Percentiles rank a stretch among this genome's conserved stretches.
Conservation (phyloP, 1,140 invertebrate genomes). For the Lordiphosa mommai region DNA sequence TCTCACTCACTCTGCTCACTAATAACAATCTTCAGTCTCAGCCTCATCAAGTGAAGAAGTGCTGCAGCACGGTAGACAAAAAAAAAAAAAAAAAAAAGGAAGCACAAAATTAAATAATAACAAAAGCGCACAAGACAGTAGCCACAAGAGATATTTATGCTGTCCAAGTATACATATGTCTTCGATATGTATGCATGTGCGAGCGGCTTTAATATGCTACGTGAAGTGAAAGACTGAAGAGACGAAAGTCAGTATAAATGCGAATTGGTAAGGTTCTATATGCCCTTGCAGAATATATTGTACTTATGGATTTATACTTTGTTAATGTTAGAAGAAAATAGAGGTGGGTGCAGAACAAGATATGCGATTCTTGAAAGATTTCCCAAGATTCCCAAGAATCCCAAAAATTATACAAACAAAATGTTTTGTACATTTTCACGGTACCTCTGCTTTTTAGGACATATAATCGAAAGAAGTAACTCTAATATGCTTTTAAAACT, state of each 20-base stretch:
- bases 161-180: slow-evolving; percentile 13
- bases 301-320: no score
- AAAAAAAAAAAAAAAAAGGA: slow-evolving; percentile 39
- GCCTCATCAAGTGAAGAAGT: slow-evolving; percentile 42
- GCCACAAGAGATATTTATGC: slow-evolving; percentile 41
- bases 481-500: no score
- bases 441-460: no score
- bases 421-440: no score
- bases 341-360: no score
- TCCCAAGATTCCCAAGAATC: no score
- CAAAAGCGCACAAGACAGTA: slow-evolving; percentile 68
- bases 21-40: slow-evolving; percentile 34
- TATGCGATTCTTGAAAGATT: no score
- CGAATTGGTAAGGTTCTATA: not conserved
- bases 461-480: no score
- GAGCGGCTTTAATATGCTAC: slow-evolving; percentile 46
- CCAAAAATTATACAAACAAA: no score
- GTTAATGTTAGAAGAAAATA: no score
- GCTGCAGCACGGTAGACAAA: slow-evolving; percentile 1
- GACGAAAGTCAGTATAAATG: slow-evolving; percentile 13
- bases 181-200: slow-evolving; percentile 3
- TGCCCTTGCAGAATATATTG: no score
- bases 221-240: slow-evolving; percentile 50
- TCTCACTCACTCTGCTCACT: slow-evolving; percentile 20
- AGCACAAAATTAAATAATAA: slow-evolving; percentile 64